These are phyloP conservation scores for Pyrrhosoma nymphula DNA, from an alignment of 2,888 invertebrate genomes.

Conservation along the genomic window DNA sequence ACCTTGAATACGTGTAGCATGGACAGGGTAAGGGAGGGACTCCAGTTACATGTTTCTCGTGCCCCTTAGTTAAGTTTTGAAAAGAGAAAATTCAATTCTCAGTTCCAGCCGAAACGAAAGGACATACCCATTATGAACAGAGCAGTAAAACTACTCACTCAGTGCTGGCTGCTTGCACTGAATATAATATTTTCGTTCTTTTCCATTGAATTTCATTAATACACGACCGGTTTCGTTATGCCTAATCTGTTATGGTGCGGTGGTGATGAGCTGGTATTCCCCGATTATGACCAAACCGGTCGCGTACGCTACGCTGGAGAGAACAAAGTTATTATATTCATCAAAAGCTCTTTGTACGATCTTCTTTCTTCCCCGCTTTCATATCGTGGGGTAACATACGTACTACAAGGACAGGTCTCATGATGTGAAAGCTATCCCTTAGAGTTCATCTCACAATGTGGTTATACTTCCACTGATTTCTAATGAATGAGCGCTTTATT, in stretches of 20 bases:
- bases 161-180: neutral
- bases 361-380: neutral
- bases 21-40: neutral
- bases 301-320: neutral
- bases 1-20: neutral
- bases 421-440: neutral
- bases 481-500: neutral
- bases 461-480: neutral
- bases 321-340: slow-evolving; percentile 22
- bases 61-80: neutral
- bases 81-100: neutral
- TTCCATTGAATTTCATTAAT: slow-evolving; percentile 8
- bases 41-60: neutral
- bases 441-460: neutral
- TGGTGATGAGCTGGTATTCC: neutral
- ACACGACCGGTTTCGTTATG: neutral
- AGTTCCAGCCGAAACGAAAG: neutral
- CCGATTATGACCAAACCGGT: slow-evolving; percentile 17
- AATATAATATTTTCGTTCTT: neutral
- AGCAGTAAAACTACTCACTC: neutral
- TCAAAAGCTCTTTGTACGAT: neutral
- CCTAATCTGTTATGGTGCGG: neutral
- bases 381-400: neutral
- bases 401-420: neutral
- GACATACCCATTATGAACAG: neutral